A percentile compares a stretch with the other conserved stretches of the same genome.
phyloP scores from a whole-genome alignment of 53 echinoderm and acorn worm species.

The Crossaster papposus region DNA sequence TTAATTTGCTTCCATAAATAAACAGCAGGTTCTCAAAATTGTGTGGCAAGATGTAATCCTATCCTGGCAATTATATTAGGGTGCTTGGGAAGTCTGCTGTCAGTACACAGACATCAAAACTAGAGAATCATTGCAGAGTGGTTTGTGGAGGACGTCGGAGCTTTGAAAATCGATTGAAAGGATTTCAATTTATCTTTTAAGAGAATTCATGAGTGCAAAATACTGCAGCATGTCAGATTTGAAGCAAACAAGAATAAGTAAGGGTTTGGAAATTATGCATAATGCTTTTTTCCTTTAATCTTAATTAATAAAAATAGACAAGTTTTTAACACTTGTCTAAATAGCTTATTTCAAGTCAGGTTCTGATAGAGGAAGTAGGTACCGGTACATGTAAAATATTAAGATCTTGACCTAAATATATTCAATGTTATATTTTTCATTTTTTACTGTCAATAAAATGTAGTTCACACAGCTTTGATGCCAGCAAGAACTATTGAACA shows the following conservation, averaged over 20 bases:
- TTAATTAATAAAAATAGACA: no score
- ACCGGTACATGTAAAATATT: no score
- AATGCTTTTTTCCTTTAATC: no score
- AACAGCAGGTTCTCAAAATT: neutral
- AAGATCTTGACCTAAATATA: no score
- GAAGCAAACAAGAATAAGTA: no score
- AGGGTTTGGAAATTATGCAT: no score
- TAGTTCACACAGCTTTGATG: neutral
- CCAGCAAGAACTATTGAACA: no score
- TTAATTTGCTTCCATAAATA: conserved; percentile 51
- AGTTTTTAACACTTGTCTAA: no score
- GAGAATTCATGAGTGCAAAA: neutral
- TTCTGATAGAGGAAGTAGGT: no score
- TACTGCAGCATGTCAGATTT: neutral
- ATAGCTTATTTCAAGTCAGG: no score
- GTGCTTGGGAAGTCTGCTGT: conserved; percentile 8
- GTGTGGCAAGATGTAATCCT: conserved; percentile 29
- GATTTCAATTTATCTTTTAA: neutral
- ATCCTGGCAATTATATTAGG: neutral
- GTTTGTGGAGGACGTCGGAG: neutral
- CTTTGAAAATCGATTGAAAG: neutral
- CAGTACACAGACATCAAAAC: neutral
- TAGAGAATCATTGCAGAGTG: neutral
- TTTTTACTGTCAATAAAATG: neutral
- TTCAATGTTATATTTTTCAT: no score